phyloP scores from a whole-genome alignment of 2,797 vertebrate genomes.

The Acanthurus tractus region DNA sequence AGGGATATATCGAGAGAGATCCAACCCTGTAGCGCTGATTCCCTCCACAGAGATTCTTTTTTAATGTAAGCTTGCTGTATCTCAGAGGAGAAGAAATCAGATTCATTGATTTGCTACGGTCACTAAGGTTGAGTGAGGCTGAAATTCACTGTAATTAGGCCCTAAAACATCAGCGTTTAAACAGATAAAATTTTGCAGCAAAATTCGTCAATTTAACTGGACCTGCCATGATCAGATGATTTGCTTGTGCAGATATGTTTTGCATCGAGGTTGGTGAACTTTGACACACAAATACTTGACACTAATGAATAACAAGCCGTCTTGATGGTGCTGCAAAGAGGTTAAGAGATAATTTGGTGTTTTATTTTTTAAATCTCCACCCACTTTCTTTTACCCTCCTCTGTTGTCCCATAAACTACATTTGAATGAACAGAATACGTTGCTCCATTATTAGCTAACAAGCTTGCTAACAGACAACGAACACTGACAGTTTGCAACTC shows the following conservation, averaged over 20 bases:
- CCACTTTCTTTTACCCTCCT: neutral
- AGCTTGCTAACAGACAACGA: too few relatives aligned
- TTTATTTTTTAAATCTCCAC: neutral
- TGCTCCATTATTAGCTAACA: too few relatives aligned
- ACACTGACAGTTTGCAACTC: neutral
- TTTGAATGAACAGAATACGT: too few relatives aligned
- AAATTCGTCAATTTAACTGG: neutral
- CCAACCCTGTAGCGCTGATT: slow-evolving; percentile 13
- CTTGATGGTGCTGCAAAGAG: neutral
- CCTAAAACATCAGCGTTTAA: neutral
- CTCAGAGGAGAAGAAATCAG: neutral
- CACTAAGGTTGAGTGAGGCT: neutral
- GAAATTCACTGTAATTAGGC: neutral
- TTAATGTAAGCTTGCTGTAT: slow-evolving; percentile 1
- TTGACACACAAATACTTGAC: neutral
- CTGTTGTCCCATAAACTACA: neutral
- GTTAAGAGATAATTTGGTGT: neutral
- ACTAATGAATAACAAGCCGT: neutral
- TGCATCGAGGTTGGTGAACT: neutral
- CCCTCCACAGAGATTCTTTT: slow-evolving; percentile 11
- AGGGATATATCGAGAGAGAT: slow-evolving; percentile 1
- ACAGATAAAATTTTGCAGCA: neutral
- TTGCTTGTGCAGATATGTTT: neutral
- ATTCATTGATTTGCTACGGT: neutral
- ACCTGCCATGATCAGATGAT: neutral